Base-by-base conservation (phyloP, 35 echinoderm and acorn worm species). In the Ptychodera flava region DNA sequence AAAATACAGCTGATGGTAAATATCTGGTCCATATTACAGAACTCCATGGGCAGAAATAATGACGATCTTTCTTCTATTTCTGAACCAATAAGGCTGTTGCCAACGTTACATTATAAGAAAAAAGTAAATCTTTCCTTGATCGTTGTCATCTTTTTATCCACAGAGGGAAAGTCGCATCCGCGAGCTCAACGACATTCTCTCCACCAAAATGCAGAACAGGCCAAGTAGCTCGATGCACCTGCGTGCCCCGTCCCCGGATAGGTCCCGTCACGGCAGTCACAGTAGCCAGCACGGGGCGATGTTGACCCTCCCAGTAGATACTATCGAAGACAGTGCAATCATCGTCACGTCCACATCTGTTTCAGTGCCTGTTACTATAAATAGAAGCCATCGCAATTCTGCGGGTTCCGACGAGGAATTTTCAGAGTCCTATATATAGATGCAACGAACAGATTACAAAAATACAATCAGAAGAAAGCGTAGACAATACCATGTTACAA, bases 291-390 rank as follows among this genome's bases (percentile, higher is more conserved):
- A 88, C 35, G 86, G 82, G 28, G 85, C 96, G 22, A 92, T 90
- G 86, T 82, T 99, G 0, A 91, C 91, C 1, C 92, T 93, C 31
- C 93, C 93, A 37, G 87, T 85, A 31, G 92, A 94, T 32, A 94
- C 96, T 29, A 85, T 86, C 38, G 96, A 99, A 75, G 96, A 99
- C 80, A 99, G 96, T 89, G 96, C 96, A 29, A 94, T 92, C 87
- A 83, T 94, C 30, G 93, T 92, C 37, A 93, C 90, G 77, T 89
- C 91, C 32, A 85, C 84, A 0, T 81, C 92, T 1, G 92, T 88
- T 32, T 80, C 90, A 0, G 79, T 83, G 28, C 76, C 81, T 38
- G 64, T 81, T 78, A 84, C 89, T 33, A 78, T 85, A 91, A 16
- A 76, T 85, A 30, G 81, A 79, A 32, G 82, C 85, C 31, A 82